Percentiles rank a stretch among this genome's conserved stretches.
Evolutionary conservation across 2,113 vertebrate genomes (phyloP).

Genomic region (Haemorhous mexicanus): DNA sequence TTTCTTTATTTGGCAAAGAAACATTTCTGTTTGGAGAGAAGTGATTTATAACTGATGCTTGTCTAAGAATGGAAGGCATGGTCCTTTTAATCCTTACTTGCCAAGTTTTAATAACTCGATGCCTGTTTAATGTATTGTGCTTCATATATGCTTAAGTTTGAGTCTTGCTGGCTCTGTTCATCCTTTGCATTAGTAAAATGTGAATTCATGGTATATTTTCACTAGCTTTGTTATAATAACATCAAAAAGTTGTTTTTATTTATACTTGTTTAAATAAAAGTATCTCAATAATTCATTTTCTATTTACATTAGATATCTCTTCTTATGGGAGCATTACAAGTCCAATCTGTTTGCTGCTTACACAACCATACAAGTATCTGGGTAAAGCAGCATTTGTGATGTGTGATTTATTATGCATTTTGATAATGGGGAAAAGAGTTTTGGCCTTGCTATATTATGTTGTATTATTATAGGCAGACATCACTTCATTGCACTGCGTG

Average conservation of each 20-base stretch:
- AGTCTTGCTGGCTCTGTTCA: neutral
- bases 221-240: neutral
- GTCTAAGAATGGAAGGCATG: neutral
- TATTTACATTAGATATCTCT: neutral
- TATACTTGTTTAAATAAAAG: neutral
- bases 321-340: neutral
- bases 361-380: neutral
- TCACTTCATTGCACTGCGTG: neutral
- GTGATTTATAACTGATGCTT: conserved; percentile 15
- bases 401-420: neutral
- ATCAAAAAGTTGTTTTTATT: neutral
- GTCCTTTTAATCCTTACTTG: conserved; percentile 11
- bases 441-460: neutral
- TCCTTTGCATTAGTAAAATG: neutral
- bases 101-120: neutral
- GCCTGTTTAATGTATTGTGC: neutral
- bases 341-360: neutral
- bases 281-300: neutral
- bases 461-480: neutral
- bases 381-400: neutral
- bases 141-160: neutral
- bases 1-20: conserved; percentile 65
- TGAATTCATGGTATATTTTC: neutral
- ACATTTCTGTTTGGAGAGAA: conserved; percentile 52
- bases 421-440: neutral